phyloP scores from a whole-genome alignment of 1,140 invertebrate genomes.

The Lysiphlebus fabarum region DNA sequence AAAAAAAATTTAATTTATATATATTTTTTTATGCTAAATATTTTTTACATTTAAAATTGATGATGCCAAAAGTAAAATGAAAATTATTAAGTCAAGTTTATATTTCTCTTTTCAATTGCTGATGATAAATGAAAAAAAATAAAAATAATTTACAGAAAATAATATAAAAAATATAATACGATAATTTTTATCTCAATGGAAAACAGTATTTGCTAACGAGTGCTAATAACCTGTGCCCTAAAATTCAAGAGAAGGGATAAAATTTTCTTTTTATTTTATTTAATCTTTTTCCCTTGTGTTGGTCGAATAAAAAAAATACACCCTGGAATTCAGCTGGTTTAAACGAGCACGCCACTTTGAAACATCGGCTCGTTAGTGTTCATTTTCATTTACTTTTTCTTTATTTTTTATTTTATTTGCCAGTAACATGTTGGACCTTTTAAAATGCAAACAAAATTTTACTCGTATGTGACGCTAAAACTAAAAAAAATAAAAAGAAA shows the following conservation, averaged over 20 bases:
- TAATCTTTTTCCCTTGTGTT: neutral
- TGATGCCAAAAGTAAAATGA: too few species aligned
- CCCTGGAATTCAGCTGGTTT: slow-evolving; percentile 1
- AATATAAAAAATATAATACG: slow-evolving; percentile 16
- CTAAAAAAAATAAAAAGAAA: slow-evolving; percentile 2
- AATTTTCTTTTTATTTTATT: neutral
- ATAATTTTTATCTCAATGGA: slow-evolving; percentile 23
- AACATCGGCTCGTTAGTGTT: slow-evolving; percentile 24
- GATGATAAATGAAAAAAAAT: neutral
- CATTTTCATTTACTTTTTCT: slow-evolving; percentile 4
- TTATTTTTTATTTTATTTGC: neutral
- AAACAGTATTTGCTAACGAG: slow-evolving; percentile 24
- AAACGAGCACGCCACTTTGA: slow-evolving; percentile 22
- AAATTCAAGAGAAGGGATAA: neutral
- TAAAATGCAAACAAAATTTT: slow-evolving; percentile 25
- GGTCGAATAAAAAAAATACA: slow-evolving; percentile 12
- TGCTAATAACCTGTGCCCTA: slow-evolving; percentile 23
- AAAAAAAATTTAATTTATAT: neutral
- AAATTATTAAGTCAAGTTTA: too few species aligned
- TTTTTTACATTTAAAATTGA: neutral
- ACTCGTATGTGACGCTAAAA: neutral
- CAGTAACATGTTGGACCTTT: slow-evolving; percentile 10
- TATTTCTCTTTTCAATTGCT: too few species aligned
- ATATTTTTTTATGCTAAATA: neutral
- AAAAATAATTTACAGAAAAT: neutral